Evolutionary conservation across 2,113 vertebrate genomes (phyloP), one percentile per base, ranked within the genome.

Genomic region (Osmerus mordax): DNA sequence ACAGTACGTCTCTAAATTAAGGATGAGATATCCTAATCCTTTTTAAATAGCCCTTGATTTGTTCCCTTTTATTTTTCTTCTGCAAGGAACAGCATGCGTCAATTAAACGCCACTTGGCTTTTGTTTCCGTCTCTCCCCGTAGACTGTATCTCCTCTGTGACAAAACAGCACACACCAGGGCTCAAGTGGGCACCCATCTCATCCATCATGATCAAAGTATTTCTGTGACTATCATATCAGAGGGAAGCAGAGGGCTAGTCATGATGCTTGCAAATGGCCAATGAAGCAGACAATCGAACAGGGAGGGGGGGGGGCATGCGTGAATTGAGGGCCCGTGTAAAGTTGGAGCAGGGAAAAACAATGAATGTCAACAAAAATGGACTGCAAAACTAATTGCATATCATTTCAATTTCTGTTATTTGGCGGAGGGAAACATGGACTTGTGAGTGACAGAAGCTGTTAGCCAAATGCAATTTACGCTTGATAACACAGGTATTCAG

Each of bases 131-230:
- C 21, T 62, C 58, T 25, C 32, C 6, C n/a, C 60, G 3, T 18
- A 16, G 58, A 8, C 25, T 36, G 53, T 23, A n/a, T 58, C 73
- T 63, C 66, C 61, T 65, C 51, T 53, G 52, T 61, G 15, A 65
- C 81, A 70, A 78, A 58, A 56, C 75, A 78, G 81, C 56, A 74
- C 67, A 69, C 69, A 78, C 47, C 54, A 53, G 13, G 13, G 28
- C 25, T 63, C 69, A 28, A 76, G 47, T 14, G 65, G 41, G 63
- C 56, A 23, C 19, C 69, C 55, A 64, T 75, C 78, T 87, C 86
- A 88, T 86, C 86, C 87, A 86, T 89, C 85, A 86, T 72, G 65
- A 85, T 87, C 85, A 81, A 67, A 83, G 80, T 83, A 82, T 85
- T 64, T 29, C 70, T 78, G 78, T 81, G 86, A 78, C 86, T 75